Percentiles rank a stretch among this genome's conserved stretches.
Evolutionary conservation across 2,797 vertebrate species (phyloP).

Genomic region (Neoniphon sammara): DNA sequence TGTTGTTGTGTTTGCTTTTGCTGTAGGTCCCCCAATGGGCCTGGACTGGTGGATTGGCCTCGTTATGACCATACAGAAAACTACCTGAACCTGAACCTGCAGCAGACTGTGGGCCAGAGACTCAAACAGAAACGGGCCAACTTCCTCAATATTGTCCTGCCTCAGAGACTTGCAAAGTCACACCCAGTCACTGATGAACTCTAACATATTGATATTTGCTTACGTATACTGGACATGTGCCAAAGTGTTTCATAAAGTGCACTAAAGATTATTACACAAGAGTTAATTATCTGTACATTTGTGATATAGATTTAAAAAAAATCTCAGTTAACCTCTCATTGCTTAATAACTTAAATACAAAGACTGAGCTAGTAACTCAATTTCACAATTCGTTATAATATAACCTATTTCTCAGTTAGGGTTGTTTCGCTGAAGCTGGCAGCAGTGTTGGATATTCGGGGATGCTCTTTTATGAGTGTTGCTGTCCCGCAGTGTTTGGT

Average conservation of each 20-base stretch:
- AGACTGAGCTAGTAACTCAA: background rate
- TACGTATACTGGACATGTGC: background rate
- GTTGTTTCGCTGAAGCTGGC: background rate
- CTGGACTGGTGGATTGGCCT: slow-evolving; percentile 75
- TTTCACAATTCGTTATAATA: slow-evolving; percentile 18
- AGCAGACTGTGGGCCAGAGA: slow-evolving; percentile 62
- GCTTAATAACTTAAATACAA: background rate
- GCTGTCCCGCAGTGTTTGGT: background rate
- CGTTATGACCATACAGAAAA: slow-evolving; percentile 65
- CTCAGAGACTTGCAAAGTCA: slow-evolving; percentile 51
- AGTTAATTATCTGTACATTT: background rate
- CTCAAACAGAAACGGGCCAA: slow-evolving; percentile 72
- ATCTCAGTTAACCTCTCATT: no score
- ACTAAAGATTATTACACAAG: background rate
- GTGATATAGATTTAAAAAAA: background rate
- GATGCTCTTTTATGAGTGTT: no score
- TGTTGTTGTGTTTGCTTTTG: background rate
- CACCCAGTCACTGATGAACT: background rate
- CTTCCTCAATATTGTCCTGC: slow-evolving; percentile 70
- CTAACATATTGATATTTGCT: background rate
- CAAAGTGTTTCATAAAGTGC: slow-evolving; percentile 30
- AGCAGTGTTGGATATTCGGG: background rate
- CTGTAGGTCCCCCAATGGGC: slow-evolving; percentile 77
- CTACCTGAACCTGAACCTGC: slow-evolving; percentile 75
- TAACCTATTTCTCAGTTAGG: slow-evolving; percentile 3